Base-by-base conservation (phyloP, 1,140 invertebrate species). In the Drosophila ambigua region DNA sequence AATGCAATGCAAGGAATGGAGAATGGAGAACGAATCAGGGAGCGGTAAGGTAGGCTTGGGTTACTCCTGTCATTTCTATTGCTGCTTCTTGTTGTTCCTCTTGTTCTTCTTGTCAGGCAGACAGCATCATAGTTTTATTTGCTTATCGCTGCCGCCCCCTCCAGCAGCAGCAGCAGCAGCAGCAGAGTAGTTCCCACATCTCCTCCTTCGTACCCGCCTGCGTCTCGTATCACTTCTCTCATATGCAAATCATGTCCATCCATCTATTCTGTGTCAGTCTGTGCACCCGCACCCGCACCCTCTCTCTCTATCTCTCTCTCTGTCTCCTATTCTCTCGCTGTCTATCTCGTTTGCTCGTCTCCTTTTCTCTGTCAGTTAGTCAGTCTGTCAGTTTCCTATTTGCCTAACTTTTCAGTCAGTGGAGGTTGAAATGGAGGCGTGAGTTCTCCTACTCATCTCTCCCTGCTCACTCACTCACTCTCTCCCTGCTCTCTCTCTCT, bases 361-460 rank as follows among this genome's bases (percentile, higher is more conserved):
- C 35, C 5, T 2, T 39, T 39, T 39, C 35, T 39, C 35, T 11
- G 35, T 39, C 35, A 39, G 62, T 77, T 69, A 51, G 68, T 55
- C 28, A n/a, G 54, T 48, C 64, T 62, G 74, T 59, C 72, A 44
- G 53, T 48, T 45, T 74, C 45, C 54, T 84, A 84, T 84, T 84
- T 84, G 76, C 80, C 59, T 52, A 83, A 72, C 80, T 79, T 82
- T 77, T 77, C 35, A 13, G 61, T 62, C 68, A 55, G 60, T 52
- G 35, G 35, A 35, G 31, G 48, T 49, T 61, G 53, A 39, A 39
- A 39, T 11, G 35, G 35, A 39, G 35, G 35, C 35, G 11, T 39
- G 58, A 24, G 53, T 55, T 61, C 53, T 64, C 45, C 49, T 51
- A 43, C 51, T 68, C 57, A 68, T 68, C 69, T 77, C 35, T 8